Percentiles rank a stretch among this genome's conserved stretches.
Conservation (phyloP, 2,797 vertebrate genomes). For the Anas flavirostris region DNA sequence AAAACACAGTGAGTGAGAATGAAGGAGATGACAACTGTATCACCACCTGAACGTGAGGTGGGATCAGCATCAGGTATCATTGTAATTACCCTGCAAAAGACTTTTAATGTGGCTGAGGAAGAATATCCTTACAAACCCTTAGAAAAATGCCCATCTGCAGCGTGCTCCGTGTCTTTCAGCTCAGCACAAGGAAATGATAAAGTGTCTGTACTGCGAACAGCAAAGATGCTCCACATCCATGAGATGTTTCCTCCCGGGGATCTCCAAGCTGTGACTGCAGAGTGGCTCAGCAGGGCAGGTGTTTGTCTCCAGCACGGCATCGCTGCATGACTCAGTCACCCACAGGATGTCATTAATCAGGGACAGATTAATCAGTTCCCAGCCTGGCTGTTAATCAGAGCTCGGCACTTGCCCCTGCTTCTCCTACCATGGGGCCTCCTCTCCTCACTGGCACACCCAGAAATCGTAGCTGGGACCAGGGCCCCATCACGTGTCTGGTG, state of each 20-base stretch:
- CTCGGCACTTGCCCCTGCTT: neutral
- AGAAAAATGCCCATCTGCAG: neutral
- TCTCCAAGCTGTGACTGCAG: neutral
- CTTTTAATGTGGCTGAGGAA: neutral
- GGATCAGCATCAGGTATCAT: neutral
- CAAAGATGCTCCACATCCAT: conserved; percentile 33
- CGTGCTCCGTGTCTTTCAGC: neutral
- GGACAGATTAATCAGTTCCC: neutral
- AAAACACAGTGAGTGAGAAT: neutral
- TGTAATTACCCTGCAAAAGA: neutral
- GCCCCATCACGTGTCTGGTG: accelerated
- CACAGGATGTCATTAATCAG: conserved; percentile 52
- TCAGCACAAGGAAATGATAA: neutral
- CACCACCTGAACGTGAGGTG: neutral
- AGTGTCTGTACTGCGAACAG: neutral
- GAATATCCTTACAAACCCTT: neutral
- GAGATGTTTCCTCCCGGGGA: conserved; percentile 35
- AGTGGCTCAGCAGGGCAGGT: neutral
- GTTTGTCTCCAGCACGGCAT: neutral
- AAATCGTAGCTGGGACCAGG: accelerated
- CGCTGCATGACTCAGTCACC: neutral
- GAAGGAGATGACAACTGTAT: neutral
- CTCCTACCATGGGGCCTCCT: neutral
- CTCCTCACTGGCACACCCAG: neutral
- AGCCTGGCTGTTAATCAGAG: neutral